Evolutionary conservation across 1,140 invertebrate genomes (phyloP), one percentile per base, ranked within the genome.

Genomic region (Drosophila navojoa): DNA sequence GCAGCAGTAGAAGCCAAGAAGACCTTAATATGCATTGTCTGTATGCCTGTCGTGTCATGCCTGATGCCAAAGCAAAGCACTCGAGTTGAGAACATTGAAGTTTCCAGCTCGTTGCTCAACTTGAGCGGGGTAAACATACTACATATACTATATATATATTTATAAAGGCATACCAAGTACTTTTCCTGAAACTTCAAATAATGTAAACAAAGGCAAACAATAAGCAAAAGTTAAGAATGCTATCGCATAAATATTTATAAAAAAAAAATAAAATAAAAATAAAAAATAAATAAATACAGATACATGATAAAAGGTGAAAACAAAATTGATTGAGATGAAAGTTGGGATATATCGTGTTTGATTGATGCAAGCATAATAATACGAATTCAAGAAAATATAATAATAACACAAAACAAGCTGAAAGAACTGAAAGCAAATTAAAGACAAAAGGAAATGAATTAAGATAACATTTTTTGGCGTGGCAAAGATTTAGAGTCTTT

Each of bases 21-120:
- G 52, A 66, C 32, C 44, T 67, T 55, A 67, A 25, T 57, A 49
- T 47, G 54, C 63, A 67, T 58, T 58, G 63, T 58, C 29, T 67
- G 53, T 45, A 16, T n/a, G n/a, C 44, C 19, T 25, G 32, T 67
- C 54, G 54, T 58, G 63, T 11, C 53, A 40, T 22, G 45, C 60
- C 5, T 52, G 19, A 49, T 38, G 19, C 11, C 16, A 5, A 11
- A 42, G 47, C 49, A 53, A 22, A 53, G 11, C 40, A 45, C 50
- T 64, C 44, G 27, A 45, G 62, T 29, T 55, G 38, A 54, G 62
- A 54, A 42, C 52, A 40, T 32, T 40, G 52, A 55, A 40, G 62
- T 64, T 52, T 64, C 40, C 62, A 54, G 52, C 52, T 54, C 40
- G 52, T 25, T 54, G 38, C 61, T 64, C 52, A 64, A 32, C 19